Conservation (phyloP, 2,113 vertebrate species). For the Loxodonta africana region DNA sequence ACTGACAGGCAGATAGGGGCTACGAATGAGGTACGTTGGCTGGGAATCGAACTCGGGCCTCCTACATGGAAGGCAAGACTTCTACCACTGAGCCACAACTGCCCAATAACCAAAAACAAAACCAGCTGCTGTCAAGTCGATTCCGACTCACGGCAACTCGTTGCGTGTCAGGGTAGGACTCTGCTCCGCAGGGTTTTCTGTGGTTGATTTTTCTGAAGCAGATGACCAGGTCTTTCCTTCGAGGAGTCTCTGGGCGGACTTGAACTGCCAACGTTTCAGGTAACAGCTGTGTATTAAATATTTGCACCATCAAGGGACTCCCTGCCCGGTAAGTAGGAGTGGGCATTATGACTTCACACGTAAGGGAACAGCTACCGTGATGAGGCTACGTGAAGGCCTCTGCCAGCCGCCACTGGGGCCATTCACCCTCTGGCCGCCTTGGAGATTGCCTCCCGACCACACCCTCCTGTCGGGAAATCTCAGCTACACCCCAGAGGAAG, state of each 20-base stretch:
- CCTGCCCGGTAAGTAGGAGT: neutral
- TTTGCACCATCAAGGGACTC: neutral
- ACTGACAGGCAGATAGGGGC: neutral
- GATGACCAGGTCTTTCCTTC: neutral
- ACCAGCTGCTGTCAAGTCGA: neutral
- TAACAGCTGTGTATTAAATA: fast-evolving
- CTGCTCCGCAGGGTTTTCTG: neutral
- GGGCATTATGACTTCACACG: fast-evolving
- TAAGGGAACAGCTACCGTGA: fast-evolving
- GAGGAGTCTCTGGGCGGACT: neutral
- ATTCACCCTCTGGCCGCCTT: neutral
- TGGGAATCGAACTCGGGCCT: neutral
- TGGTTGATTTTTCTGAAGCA: neutral
- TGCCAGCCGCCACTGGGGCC: neutral
- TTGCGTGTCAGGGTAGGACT: neutral
- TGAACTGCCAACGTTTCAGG: neutral
- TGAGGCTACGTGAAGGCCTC: fast-evolving
- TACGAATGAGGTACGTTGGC: neutral
- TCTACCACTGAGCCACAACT: neutral
- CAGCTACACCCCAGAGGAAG: conserved; percentile 1
- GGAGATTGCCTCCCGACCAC: conserved; percentile 22
- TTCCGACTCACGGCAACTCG: too few relatives aligned
- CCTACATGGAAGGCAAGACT: neutral
- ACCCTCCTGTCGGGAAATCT: conserved; percentile 49
- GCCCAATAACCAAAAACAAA: neutral